A percentile compares a stretch with the other conserved stretches of the same genome.
Evolutionary conservation across 2,888 invertebrate species (phyloP).

Genomic region (Oeneis ivallda): DNA sequence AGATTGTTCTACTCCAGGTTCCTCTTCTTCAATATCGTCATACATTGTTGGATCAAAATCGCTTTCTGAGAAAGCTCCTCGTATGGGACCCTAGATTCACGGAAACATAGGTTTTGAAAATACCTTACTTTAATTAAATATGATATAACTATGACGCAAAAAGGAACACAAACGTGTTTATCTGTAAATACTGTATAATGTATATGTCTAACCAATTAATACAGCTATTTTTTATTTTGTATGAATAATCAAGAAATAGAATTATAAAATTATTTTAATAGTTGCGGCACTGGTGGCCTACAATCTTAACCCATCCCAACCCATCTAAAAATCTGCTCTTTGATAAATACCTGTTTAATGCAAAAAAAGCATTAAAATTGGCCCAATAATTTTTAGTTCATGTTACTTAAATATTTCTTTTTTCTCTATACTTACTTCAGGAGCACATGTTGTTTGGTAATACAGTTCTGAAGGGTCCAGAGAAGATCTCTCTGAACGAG

Average conservation of each 20-base stretch:
- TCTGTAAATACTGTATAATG: no score
- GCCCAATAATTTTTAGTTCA: no score
- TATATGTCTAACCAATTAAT: background rate
- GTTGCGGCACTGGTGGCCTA: no score
- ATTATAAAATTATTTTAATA: no score
- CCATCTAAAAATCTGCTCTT: no score
- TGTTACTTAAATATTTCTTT: no score
- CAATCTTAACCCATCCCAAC: no score
- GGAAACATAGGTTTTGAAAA: background rate
- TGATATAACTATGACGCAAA: no score
- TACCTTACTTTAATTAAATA: background rate
- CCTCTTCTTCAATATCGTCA: constrained; percentile 42
- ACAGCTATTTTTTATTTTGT: background rate
- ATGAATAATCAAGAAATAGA: no score
- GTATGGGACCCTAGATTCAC: constrained; percentile 39
- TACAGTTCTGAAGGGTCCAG: constrained; percentile 55
- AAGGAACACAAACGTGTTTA: no score
- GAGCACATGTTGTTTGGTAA: constrained; percentile 43
- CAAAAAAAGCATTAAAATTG: no score
- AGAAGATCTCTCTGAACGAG: constrained; percentile 48
- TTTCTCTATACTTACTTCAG: constrained; percentile 39
- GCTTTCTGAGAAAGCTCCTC: constrained; percentile 48
- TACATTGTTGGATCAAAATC: constrained; percentile 48
- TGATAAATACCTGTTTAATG: no score
- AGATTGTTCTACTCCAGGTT: constrained; percentile 47